Base-by-base conservation (phyloP, 2,797 vertebrate genomes). In the Mus minutoides region DNA sequence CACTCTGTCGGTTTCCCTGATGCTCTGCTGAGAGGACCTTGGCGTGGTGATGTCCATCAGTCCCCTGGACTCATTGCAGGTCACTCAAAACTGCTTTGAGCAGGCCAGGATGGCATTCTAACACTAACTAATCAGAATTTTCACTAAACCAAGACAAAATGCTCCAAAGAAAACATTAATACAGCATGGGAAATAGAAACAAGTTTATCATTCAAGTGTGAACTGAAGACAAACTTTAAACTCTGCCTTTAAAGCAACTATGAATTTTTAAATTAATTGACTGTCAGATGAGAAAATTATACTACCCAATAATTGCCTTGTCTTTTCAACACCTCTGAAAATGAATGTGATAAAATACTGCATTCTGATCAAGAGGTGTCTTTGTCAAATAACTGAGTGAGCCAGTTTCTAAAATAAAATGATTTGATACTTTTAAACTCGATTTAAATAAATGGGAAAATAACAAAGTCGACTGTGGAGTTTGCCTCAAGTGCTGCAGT, bases 181-280 rank as follows among this genome's bases (percentile, higher is more conserved):
- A 73, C 16, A 64, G 88, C 49, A 80, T 67, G 67, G n/a, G 62
- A 84, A 90, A 58, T n/a, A 85, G 62, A 85, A 92, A 90, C 1
- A 87, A 95, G 78, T 76, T 82, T 17, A 46, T 83, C 26, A 26
- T 46, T 34, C 6, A 88, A 82, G 92, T 92, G 43, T 85, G 43
- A 92, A 73, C 56, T 62, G 14, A 84, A 87, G 79, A 77, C 24
- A 88, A 90, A 62, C 26, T 60, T 24, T 77, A 64, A 79, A 71
- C 19, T 17, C 2, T 88, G 88, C 17, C 64, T 86, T 73, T n/a
- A 71, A 43, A 79, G 37, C 5, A 34, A 75, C 37, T 8, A 9
- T 96, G 49, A 93, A 71, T 60, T 49, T 69, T 87, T 13, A 64
- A 88, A 88, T 13, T 58, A 76, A 62, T 21, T 37, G 29, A 43